phyloP scores from a whole-genome alignment of 1,140 invertebrate genomes.

The Geopemphigus sp. region DNA sequence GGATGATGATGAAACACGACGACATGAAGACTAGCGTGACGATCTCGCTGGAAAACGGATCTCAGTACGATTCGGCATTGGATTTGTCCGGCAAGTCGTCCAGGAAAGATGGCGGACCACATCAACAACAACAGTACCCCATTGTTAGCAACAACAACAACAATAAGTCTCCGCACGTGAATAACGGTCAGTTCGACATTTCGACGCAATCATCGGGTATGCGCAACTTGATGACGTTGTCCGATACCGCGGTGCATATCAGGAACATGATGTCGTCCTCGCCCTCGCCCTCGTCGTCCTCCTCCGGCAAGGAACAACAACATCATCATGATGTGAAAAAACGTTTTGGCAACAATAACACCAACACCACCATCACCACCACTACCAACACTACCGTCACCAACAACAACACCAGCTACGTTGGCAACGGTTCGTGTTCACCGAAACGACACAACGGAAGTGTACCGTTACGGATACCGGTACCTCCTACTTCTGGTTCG shows the following conservation, averaged over 20 bases:
- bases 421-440: constrained; percentile 20
- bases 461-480: constrained; percentile 15
- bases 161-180: neutral
- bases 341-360: neutral
- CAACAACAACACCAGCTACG: neutral
- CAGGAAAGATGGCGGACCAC: constrained; percentile 49
- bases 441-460: constrained; percentile 30
- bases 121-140: neutral
- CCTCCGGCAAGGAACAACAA: constrained; percentile 1
- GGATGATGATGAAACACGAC: neutral
- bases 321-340: constrained; percentile 18
- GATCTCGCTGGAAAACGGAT: constrained; percentile 41
- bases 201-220: constrained; percentile 44
- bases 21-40: constrained; percentile 41
- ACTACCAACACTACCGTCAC: neutral
- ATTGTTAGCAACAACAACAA: neutral
- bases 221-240: constrained; percentile 54
- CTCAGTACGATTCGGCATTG: constrained; percentile 53
- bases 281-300: neutral
- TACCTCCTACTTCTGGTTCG: constrained; percentile 7
- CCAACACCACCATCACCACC: too few relatives aligned
- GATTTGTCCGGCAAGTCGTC: constrained; percentile 55
- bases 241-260: constrained; percentile 54
- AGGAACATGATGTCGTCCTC: constrained; percentile 48
- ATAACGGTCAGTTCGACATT: too few relatives aligned